phyloP scores from a whole-genome alignment of 2,888 invertebrate genomes.

The Pyrrhosoma nymphula region DNA sequence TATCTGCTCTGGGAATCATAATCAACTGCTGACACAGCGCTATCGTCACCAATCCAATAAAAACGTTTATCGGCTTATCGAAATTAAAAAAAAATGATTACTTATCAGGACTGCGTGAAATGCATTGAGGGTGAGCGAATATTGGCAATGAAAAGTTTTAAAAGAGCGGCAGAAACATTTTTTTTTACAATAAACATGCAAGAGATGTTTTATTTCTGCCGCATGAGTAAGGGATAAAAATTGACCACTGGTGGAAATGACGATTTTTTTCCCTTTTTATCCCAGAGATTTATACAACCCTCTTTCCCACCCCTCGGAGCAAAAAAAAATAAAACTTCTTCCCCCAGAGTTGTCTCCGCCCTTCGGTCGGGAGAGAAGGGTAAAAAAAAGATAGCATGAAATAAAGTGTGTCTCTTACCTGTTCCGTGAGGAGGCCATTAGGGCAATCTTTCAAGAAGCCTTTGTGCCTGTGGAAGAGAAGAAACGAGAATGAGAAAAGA shows the following conservation, averaged over 20 bases:
- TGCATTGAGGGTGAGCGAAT: not conserved
- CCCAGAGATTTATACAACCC: not conserved
- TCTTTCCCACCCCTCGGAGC: not conserved
- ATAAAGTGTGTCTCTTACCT: conserved; percentile 81
- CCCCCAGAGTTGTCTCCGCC: not conserved
- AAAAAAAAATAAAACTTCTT: not conserved
- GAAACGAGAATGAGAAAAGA: conserved; percentile 68
- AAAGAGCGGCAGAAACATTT: not conserved
- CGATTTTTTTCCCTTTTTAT: not conserved
- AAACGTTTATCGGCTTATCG: not conserved
- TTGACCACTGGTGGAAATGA: not conserved
- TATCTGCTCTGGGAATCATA: not conserved
- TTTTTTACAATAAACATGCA: not conserved
- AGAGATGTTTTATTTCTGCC: not conserved
- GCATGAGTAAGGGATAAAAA: not conserved
- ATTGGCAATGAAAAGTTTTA: no score
- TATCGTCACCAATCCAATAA: not conserved
- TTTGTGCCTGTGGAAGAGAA: conserved; percentile 89
- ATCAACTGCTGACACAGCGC: not conserved
- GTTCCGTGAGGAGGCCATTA: conserved; percentile 95
- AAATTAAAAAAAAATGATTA: not conserved
- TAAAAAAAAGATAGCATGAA: conserved; percentile 3
- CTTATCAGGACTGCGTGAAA: not conserved
- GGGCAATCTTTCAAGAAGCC: conserved; percentile 98
- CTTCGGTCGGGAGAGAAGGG: not conserved